Evolutionary conservation across 2,888 invertebrate genomes (phyloP).

Genomic region (Andrena marginata): DNA sequence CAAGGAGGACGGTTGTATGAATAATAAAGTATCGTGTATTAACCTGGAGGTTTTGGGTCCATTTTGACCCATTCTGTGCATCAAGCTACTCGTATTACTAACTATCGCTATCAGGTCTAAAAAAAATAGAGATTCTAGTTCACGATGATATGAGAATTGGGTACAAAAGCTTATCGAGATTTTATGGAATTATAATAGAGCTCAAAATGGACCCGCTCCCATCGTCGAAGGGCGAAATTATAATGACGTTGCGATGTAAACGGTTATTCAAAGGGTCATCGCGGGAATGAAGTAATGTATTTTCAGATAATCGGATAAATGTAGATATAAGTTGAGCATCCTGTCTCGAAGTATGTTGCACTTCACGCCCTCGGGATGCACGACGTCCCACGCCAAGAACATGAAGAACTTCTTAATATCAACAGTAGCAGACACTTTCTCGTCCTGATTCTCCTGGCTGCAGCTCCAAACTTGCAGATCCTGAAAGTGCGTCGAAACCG

Average conservation of each 20-base stretch:
- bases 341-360: constrained; percentile 92
- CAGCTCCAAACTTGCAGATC: constrained; percentile 88
- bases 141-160: too few species aligned
- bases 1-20: constrained; percentile 14
- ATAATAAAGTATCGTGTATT: constrained; percentile 61
- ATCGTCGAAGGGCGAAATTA: constrained; percentile 5
- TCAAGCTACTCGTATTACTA: too few species aligned
- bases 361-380: constrained; percentile 90
- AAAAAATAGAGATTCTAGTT: too few species aligned
- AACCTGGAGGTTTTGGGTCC: too few species aligned
- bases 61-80: too few species aligned
- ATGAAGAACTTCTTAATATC: constrained; percentile 93
- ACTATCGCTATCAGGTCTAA: too few species aligned
- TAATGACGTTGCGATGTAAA: constrained; percentile 1
- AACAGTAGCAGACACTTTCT: constrained; percentile 88
- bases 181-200: too few species aligned
- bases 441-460: constrained; percentile 85
- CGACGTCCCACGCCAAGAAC: constrained; percentile 92
- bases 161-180: too few species aligned
- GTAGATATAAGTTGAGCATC: constrained; percentile 91
- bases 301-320: constrained; percentile 90
- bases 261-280: constrained; percentile 82
- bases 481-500: constrained; percentile 92
- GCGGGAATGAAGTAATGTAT: constrained; percentile 94
- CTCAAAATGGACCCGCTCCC: too few species aligned